phyloP scores from a whole-genome alignment of 2,888 invertebrate genomes.

The Lasioglossum malachurum region DNA sequence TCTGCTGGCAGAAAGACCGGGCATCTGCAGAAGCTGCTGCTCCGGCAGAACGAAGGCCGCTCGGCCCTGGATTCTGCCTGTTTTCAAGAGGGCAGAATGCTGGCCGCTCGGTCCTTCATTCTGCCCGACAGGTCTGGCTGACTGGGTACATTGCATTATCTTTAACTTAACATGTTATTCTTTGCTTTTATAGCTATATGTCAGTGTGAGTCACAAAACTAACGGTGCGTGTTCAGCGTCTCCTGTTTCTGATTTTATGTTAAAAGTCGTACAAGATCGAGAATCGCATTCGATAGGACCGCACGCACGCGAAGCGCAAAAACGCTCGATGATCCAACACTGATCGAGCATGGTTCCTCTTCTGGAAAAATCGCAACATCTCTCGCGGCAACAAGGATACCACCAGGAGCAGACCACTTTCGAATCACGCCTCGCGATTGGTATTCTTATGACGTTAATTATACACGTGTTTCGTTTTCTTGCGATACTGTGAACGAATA shows the following conservation, averaged over 20 bases:
- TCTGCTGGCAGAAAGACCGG: too few relatives aligned
- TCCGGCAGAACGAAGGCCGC: too few relatives aligned
- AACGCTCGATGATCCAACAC: background rate
- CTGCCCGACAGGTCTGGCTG: too few relatives aligned
- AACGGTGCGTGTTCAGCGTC: background rate
- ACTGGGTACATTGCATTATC: background rate
- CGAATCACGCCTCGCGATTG: background rate
- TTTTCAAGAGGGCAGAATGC: too few relatives aligned
- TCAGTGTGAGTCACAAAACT: background rate
- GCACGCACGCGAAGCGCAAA: background rate
- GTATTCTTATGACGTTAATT: background rate
- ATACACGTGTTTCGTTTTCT: background rate
- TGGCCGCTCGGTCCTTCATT: too few relatives aligned
- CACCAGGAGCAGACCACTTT: background rate
- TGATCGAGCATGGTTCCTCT: background rate
- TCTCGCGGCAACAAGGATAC: background rate
- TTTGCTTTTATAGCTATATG: background rate
- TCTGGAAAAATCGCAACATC: too few relatives aligned
- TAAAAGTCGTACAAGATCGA: background rate
- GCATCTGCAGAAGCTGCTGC: too few relatives aligned
- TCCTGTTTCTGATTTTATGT: background rate
- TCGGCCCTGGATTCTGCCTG: too few relatives aligned
- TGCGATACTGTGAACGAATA: background rate
- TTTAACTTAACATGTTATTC: background rate
- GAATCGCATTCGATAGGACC: background rate